phyloP scores from a whole-genome alignment of 2,113 vertebrate genomes.

The Gnathonemus echidnorhynchus region DNA sequence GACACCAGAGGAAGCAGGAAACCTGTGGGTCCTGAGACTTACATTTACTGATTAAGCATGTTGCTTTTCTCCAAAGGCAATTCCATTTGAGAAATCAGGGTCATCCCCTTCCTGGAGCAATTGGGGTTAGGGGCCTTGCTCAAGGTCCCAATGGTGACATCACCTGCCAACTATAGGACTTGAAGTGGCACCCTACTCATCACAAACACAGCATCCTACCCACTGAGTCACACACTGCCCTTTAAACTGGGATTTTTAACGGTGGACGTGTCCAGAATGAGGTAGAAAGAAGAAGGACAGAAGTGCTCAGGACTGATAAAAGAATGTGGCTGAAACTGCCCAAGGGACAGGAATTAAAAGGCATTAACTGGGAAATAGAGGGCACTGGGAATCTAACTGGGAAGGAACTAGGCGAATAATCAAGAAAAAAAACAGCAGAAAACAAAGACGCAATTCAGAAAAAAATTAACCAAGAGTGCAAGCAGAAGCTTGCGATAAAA shows the following conservation, averaged over 20 bases:
- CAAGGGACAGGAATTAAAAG: background rate
- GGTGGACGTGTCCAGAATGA: background rate
- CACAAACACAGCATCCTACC: background rate
- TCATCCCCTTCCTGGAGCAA: background rate
- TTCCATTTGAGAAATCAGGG: background rate
- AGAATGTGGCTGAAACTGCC: background rate
- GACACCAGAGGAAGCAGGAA: too few relatives aligned
- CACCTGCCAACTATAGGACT: background rate
- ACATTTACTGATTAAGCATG: background rate
- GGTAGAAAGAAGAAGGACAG: background rate
- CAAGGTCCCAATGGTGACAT: background rate
- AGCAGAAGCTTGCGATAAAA: background rate
- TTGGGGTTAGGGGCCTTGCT: background rate
- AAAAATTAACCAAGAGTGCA: background rate
- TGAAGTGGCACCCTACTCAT: background rate
- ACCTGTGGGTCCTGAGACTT: too few relatives aligned
- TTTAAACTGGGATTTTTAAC: background rate
- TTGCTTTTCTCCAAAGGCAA: background rate
- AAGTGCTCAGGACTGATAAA: background rate
- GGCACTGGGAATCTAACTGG: background rate
- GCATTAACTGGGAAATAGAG: background rate
- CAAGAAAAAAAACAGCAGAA: background rate
- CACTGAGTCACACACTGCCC: background rate
- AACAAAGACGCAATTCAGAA: background rate
- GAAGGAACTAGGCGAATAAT: background rate